A percentile compares a stretch with the other conserved stretches of the same genome.
Evolutionary conservation across 35 echinoderm and acorn worm species (phyloP).

Genomic region (Stichopus chloronotus): DNA sequence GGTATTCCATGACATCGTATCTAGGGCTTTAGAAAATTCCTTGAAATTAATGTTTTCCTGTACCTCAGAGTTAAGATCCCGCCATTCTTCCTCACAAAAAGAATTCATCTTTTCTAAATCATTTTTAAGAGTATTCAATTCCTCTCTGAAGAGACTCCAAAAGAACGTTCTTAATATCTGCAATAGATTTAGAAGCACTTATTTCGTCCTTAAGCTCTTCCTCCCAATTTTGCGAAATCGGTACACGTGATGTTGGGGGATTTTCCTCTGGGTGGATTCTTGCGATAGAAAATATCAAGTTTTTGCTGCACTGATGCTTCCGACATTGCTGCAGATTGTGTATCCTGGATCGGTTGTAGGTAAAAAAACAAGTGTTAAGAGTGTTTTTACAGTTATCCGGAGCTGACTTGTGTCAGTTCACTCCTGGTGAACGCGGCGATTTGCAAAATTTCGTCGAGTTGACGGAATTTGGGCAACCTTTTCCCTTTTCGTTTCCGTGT

Average conservation of each 20-base stretch:
- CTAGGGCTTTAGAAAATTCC: neutral
- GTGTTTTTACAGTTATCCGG: too few relatives aligned
- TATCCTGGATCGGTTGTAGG: neutral
- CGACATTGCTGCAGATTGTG: neutral
- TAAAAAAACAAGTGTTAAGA: neutral
- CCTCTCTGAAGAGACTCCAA: conserved; percentile 5
- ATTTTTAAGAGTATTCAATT: conserved; percentile 2
- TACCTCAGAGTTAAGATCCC: neutral
- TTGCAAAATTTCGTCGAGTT: too few relatives aligned
- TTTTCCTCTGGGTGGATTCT: conserved; percentile 4
- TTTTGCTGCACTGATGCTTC: neutral
- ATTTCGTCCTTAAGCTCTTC: neutral
- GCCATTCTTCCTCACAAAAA: neutral
- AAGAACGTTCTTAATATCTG: neutral
- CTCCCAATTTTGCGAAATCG: neutral
- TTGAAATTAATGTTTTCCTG: neutral
- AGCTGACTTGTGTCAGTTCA: too few relatives aligned
- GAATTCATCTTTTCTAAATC: neutral
- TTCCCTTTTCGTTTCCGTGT: too few relatives aligned
- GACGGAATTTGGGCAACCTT: too few relatives aligned
- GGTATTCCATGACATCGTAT: neutral
- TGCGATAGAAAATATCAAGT: conserved; percentile 4
- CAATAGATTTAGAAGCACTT: conserved; percentile 4
- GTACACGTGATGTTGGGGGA: neutral
- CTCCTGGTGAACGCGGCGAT: too few relatives aligned